These are phyloP conservation scores for Coremacera marginata DNA, from an alignment of 2,888 invertebrate genomes.

Conservation along the genomic window DNA sequence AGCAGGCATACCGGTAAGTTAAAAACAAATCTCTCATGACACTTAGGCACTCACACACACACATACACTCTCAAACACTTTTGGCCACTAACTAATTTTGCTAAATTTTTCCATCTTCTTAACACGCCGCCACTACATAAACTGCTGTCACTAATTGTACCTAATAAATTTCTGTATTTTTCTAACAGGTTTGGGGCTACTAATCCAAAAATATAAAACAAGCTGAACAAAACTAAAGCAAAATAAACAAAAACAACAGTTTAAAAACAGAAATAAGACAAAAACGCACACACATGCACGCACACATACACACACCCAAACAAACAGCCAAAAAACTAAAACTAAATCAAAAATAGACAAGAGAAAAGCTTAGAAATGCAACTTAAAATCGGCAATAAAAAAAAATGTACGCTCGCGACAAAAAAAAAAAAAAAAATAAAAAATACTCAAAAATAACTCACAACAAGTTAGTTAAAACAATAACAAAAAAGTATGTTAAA, in stretches of 20 bases:
- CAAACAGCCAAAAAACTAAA: background rate
- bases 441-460: conserved; percentile 7
- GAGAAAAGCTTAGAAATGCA: background rate
- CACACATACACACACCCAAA: background rate
- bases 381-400: background rate
- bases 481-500: background rate
- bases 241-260: background rate
- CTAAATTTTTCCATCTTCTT: conserved; percentile 45
- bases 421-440: background rate
- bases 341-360: background rate
- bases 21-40: too few species aligned
- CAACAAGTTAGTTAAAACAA: too few species aligned
- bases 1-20: conserved; percentile 69
- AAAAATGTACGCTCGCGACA: background rate
- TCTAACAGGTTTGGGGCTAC: conserved; percentile 70
- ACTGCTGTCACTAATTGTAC: conserved; percentile 55
- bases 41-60: background rate
- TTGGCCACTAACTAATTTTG: background rate
- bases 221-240: conserved; percentile 40
- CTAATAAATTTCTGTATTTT: conserved; percentile 50
- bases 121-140: conserved; percentile 3
- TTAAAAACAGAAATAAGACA: background rate
- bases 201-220: conserved; percentile 59
- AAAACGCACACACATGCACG: background rate
- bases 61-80: conserved; percentile 34